Conservation (phyloP, 1,140 invertebrate genomes). For the Asobara japonica region DNA sequence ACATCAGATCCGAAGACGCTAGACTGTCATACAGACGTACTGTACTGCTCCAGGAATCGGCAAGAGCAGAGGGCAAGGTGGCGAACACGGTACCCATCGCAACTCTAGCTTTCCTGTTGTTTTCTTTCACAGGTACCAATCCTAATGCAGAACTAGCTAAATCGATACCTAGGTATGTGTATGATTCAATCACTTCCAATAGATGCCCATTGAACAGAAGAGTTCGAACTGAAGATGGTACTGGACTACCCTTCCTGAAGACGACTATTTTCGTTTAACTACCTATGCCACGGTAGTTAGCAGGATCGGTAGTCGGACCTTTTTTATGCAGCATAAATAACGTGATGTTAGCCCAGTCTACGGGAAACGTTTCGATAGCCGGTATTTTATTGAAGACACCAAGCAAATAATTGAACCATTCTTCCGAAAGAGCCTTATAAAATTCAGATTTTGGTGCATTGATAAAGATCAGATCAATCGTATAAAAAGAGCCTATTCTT, state of each 20-base stretch:
- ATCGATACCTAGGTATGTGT: not conserved
- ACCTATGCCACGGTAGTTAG: not conserved
- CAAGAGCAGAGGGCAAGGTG: not conserved
- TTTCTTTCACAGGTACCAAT: not conserved
- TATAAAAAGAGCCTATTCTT: too few species aligned
- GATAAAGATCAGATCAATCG: too few species aligned
- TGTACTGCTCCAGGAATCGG: not conserved
- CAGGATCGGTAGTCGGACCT: not conserved
- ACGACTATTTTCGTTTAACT: conserved; percentile 37
- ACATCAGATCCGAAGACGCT: not conserved
- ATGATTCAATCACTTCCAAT: not conserved
- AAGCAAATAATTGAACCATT: not conserved
- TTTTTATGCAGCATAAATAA: conserved; percentile 20
- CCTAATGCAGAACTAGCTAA: not conserved
- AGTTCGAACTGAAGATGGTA: not conserved
- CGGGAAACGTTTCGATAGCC: not conserved
- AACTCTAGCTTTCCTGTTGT: not conserved
- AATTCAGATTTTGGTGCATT: not conserved
- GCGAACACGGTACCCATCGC: not conserved
- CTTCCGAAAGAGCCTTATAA: not conserved
- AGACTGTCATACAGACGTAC: not conserved
- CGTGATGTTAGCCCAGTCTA: not conserved
- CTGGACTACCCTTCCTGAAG: conserved; percentile 27
- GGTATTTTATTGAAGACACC: not conserved
- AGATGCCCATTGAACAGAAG: too few species aligned